Base-by-base conservation (phyloP, 2,888 invertebrate genomes). In the Megalurothrips usitatus region DNA sequence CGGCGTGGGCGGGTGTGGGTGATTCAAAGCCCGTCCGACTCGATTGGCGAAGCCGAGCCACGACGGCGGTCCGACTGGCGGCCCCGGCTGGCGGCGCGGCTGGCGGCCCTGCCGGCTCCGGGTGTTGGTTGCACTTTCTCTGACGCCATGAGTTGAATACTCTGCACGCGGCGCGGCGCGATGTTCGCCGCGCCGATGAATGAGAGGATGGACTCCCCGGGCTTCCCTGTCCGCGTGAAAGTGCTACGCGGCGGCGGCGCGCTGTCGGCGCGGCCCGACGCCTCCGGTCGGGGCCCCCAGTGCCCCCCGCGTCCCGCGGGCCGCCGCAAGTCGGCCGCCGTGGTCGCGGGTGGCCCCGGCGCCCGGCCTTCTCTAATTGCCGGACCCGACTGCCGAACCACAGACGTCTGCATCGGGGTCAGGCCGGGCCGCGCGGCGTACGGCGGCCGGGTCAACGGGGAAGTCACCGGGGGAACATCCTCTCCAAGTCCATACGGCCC, bases 371-470 rank as follows among this genome's bases (percentile, higher is more conserved):
- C 52, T 52, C 52, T 52, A 52, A 52, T 52, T 52, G 52, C 52
- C 52, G 52, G 1, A 17, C 14, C 17, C 34, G 34, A 43, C 3
- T 43, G 34, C 34, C 34, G 34, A 43, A 43, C 34, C 58, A 58
- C 58, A n/a, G 58, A 68, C 68, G 23, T 23, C 68, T 75, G 68
- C 68, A 75, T 75, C 68, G 68, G 68, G 68, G 68, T 23, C 68
- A 75, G 68, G 68, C 26, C 68, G 26, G 68, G 26, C 23, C 68
- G 68, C 19, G 52, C 19, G 17, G 58, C 58, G 58, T 17, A 19
- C 58, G 14, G 58, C 19, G 58, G 19, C 58, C 58, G n/a, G 58
- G 58, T n/a, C 58, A 58, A n/a, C 58, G 58, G 58, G 58, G 58
- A 58, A 43, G 34, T 43, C 34, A 6, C 34, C 34, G 34, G 34